These are phyloP conservation scores for Sarcophaga subvicina DNA, from an alignment of 2,888 invertebrate genomes.

Conservation along the genomic window DNA sequence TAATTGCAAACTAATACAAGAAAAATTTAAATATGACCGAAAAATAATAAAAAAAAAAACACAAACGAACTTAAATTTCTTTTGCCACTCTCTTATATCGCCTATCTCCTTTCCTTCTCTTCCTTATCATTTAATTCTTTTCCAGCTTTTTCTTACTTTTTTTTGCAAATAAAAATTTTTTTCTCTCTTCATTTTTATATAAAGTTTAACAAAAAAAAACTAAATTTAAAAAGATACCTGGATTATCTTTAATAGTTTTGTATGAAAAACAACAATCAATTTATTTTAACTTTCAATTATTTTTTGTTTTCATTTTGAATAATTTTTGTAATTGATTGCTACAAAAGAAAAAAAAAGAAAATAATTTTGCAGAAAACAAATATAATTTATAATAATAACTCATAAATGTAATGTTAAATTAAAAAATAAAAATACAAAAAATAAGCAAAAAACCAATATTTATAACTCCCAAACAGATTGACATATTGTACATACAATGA, in stretches of 20 bases:
- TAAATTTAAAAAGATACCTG: not conserved
- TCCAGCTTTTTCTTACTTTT: not conserved
- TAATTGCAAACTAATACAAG: constrained; percentile 63
- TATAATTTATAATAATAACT: constrained; percentile 60
- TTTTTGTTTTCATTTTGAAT: constrained; percentile 69
- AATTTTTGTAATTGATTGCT: constrained; percentile 61
- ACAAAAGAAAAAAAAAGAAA: constrained; percentile 62
- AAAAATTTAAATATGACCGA: constrained; percentile 33
- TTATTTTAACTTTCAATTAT: constrained; percentile 36
- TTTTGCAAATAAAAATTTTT: constrained; percentile 22
- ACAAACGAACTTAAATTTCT: constrained; percentile 44
- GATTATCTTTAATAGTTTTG: constrained; percentile 48
- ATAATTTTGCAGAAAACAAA: constrained; percentile 63
- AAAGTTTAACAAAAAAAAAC: constrained; percentile 46
- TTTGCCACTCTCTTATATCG: constrained; percentile 18
- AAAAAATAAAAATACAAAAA: constrained; percentile 57
- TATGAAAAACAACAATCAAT: constrained; percentile 54
- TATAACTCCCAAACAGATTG: constrained; percentile 30
- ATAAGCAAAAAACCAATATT: constrained; percentile 25
- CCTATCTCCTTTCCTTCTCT: not conserved
- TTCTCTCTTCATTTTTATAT: constrained; percentile 6
- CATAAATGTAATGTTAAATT: constrained; percentile 66
- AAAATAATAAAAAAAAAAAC: constrained; percentile 34
- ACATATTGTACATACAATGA: no score
- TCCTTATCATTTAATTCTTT: constrained; percentile 13